phyloP scores from a whole-genome alignment of 1,140 invertebrate genomes.

The Leptinotarsa lineolata region DNA sequence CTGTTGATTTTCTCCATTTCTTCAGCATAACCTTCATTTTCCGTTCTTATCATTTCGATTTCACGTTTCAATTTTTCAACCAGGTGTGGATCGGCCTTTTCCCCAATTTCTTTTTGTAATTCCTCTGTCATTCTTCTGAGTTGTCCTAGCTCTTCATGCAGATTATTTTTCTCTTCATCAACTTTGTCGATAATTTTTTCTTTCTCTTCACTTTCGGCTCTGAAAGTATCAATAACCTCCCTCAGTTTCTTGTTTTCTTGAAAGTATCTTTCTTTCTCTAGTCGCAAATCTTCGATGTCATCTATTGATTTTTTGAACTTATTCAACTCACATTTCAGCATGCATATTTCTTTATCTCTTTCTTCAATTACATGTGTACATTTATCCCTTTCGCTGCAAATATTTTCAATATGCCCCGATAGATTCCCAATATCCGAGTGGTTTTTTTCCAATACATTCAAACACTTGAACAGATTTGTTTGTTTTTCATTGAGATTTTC shows the following conservation, averaged over 20 bases:
- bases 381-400: slow-evolving; percentile 14
- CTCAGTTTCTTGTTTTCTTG: slow-evolving; percentile 4
- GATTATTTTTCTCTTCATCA: neutral
- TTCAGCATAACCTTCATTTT: neutral
- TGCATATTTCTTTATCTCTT: slow-evolving; percentile 15
- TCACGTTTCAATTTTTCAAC: neutral
- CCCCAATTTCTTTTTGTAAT: neutral
- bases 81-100: neutral
- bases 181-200: neutral
- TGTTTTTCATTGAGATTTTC: slow-evolving; percentile 17
- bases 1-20: neutral
- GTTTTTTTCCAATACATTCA: slow-evolving; percentile 19
- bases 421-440: slow-evolving; percentile 11
- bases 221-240: neutral
- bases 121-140: neutral
- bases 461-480: slow-evolving; percentile 9
- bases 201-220: neutral
- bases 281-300: neutral
- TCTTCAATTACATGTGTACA: neutral
- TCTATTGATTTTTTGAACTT: neutral
- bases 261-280: neutral
- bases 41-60: neutral
- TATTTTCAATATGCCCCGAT: slow-evolving; percentile 14
- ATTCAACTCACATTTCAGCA: neutral
- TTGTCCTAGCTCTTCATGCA: neutral